Evolutionary conservation across 2,797 vertebrate genomes (phyloP).

Genomic region (Leucoraja ocellata): DNA sequence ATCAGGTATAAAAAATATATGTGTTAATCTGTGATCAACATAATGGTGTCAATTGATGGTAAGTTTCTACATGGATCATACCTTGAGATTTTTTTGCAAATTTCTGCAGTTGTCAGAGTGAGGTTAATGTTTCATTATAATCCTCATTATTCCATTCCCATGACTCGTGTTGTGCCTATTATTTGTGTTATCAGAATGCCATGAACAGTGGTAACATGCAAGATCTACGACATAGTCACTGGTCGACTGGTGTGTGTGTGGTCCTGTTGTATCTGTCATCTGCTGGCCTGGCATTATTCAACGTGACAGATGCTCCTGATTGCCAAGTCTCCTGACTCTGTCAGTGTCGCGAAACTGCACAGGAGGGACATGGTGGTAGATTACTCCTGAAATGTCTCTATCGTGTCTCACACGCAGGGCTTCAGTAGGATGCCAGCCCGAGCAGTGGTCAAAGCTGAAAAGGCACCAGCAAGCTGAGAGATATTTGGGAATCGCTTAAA

Average conservation of each 20-base stretch:
- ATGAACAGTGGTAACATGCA: neutral
- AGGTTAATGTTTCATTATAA: neutral
- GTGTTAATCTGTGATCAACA: neutral
- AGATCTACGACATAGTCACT: neutral
- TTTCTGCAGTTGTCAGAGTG: neutral
- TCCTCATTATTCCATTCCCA: constrained; percentile 19
- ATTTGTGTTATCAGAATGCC: neutral
- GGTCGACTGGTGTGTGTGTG: constrained; percentile 42
- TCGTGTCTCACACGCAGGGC: no score
- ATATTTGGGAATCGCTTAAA: neutral
- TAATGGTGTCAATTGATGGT: neutral
- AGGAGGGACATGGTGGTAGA: constrained; percentile 46
- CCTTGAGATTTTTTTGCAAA: neutral
- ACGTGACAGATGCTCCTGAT: constrained; percentile 43
- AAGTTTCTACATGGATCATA: neutral
- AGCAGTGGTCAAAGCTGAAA: neutral
- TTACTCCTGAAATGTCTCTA: constrained; percentile 11
- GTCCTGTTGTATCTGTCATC: constrained; percentile 40
- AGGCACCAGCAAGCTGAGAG: neutral
- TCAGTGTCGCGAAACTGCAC: constrained; percentile 43
- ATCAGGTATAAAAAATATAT: neutral
- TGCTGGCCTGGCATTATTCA: constrained; percentile 41
- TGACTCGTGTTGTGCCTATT: constrained; percentile 13
- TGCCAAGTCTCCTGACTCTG: constrained; percentile 44
- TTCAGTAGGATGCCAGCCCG: neutral